These are phyloP conservation scores for Eudyptes chrysolophus DNA, from an alignment of 2,113 vertebrate species.

Conservation along the genomic window DNA sequence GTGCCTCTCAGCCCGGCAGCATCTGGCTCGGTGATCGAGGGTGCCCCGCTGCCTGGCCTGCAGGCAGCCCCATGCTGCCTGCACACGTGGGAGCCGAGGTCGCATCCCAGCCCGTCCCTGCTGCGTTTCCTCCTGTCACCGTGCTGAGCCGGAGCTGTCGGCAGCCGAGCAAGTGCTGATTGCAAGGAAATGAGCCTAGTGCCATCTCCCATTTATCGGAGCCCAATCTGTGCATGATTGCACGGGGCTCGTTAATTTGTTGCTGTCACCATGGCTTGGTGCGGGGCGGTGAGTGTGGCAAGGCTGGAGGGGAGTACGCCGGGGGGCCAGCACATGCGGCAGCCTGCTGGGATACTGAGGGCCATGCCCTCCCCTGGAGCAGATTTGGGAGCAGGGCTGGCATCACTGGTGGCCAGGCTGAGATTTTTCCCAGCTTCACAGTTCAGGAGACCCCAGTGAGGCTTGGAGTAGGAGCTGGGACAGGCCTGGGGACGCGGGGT, in stretches of 20 bases:
- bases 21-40: not conserved
- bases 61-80: not conserved
- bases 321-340: rapidly evolving
- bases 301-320: not conserved
- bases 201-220: not conserved
- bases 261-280: rapidly evolving
- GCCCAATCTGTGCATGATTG: not conserved
- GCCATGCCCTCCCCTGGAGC: not conserved
- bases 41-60: not conserved
- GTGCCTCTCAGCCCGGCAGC: not conserved
- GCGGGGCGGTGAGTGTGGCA: rapidly evolving
- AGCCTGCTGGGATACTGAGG: not conserved
- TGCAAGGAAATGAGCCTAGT: slow-evolving; percentile 9
- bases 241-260: not conserved
- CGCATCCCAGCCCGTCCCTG: not conserved
- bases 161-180: not conserved
- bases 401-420: not conserved
- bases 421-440: not conserved
- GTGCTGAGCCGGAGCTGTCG: not conserved
- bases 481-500: not conserved
- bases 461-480: not conserved
- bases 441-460: not conserved
- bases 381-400: not conserved
- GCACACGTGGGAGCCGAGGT: not conserved
- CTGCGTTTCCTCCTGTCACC: not conserved